Conservation (phyloP, 2,113 vertebrate species). For the human region DNA sequence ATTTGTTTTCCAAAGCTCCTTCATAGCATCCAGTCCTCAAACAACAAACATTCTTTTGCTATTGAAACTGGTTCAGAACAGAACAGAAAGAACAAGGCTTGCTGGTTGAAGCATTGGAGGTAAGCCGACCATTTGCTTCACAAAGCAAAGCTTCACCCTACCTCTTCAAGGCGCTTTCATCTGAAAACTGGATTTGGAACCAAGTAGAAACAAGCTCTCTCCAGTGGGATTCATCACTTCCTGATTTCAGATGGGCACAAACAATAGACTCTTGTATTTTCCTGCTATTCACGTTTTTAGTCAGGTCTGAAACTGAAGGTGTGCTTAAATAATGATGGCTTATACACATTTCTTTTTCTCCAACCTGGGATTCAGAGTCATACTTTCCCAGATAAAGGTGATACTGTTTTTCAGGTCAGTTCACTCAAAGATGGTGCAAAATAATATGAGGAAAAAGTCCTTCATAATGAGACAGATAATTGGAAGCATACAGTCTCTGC, state of each 20-base stretch:
- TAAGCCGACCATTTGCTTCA: slow-evolving; percentile 71
- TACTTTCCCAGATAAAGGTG: slow-evolving; percentile 52
- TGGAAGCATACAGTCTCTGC: neutral
- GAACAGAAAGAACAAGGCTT: slow-evolving; percentile 60
- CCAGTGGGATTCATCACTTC: slow-evolving; percentile 64
- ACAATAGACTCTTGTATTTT: slow-evolving; percentile 65
- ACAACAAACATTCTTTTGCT: slow-evolving; percentile 73
- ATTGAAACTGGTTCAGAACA: slow-evolving; percentile 70
- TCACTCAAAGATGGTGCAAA: slow-evolving; percentile 43
- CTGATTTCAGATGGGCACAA: slow-evolving; percentile 52
- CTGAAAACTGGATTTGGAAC: slow-evolving; percentile 66
- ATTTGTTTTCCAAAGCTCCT: slow-evolving; percentile 68
- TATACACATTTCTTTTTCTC: slow-evolving; percentile 14
- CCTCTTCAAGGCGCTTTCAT: slow-evolving; percentile 66
- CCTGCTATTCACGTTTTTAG: slow-evolving; percentile 52
- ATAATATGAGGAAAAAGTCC: neutral
- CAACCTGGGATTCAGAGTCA: neutral
- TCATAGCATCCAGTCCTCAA: slow-evolving; percentile 62
- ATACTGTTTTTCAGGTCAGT: slow-evolving; percentile 43
- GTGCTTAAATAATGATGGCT: slow-evolving; percentile 52
- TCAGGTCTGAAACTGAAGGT: slow-evolving; percentile 25
- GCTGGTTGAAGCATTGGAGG: slow-evolving; percentile 61
- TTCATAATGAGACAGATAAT: slow-evolving; percentile 60
- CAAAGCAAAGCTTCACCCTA: slow-evolving; percentile 61
- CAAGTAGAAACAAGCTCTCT: slow-evolving; percentile 36